Conservation (phyloP, 1,140 invertebrate genomes). For the Sminthurides bifidus region DNA sequence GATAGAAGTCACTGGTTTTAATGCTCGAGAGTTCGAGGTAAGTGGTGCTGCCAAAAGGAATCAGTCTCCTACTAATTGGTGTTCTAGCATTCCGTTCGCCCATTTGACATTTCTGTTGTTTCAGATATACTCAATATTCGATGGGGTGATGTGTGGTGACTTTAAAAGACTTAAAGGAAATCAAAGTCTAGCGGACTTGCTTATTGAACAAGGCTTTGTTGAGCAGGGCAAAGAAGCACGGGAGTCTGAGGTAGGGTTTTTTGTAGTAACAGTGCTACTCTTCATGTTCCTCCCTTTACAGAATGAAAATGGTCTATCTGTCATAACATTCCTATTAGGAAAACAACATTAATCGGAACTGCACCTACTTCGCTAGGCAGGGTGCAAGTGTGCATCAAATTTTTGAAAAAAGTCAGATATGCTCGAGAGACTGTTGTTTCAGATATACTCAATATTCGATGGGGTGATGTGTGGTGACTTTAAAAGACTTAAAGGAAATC, state of each 20-base stretch:
- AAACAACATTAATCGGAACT: constrained; percentile 40
- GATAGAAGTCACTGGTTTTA: not conserved
- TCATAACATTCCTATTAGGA: constrained; percentile 32
- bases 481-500: constrained; percentile 32
- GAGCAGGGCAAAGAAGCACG: constrained; percentile 59
- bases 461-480: constrained; percentile 54
- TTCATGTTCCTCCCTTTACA: too few relatives aligned
- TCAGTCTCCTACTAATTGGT: too few relatives aligned
- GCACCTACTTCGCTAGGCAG: not conserved
- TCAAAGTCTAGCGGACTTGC: constrained; percentile 46
- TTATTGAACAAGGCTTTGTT: constrained; percentile 50
- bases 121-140: constrained; percentile 66
- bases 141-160: constrained; percentile 54
- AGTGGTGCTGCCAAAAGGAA: too few relatives aligned
- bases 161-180: constrained; percentile 36
- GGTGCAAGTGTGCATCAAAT: not conserved
- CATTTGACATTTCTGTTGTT: constrained; percentile 30
- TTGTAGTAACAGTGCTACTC: too few relatives aligned
- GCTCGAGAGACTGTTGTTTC: constrained; percentile 30
- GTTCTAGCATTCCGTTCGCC: too few relatives aligned
- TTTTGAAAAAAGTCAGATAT: constrained; percentile 7
- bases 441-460: constrained; percentile 69
- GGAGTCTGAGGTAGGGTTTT: constrained; percentile 35
- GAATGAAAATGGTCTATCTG: not conserved
- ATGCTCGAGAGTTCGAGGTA: too few relatives aligned